Percentiles rank a stretch among this genome's conserved stretches.
Conservation (phyloP, 2,797 vertebrate genomes). For the Champsocephalus gunnari region DNA sequence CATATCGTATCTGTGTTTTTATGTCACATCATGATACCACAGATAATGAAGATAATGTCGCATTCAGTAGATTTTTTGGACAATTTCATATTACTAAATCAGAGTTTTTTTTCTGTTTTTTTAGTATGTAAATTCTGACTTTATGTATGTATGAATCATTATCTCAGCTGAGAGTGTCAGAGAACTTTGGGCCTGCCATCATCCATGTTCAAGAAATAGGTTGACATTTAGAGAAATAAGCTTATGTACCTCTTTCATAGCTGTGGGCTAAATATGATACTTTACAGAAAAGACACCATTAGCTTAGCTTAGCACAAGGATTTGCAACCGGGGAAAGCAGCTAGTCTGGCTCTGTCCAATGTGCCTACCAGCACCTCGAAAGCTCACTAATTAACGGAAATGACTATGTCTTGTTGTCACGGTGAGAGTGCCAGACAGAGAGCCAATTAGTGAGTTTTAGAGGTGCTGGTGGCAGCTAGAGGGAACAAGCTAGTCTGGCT, state of each 20-base stretch:
- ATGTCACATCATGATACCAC: slow-evolving; percentile 9
- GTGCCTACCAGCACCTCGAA: not conserved
- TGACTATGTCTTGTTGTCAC: not conserved
- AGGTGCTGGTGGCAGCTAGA: not conserved
- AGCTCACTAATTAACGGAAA: not conserved
- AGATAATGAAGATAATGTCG: not conserved
- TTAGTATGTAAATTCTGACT: no score
- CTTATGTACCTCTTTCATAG: not conserved
- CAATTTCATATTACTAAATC: not conserved
- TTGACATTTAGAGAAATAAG: not conserved
- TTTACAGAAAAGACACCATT: not conserved
- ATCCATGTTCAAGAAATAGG: not conserved
- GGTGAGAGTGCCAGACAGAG: not conserved
- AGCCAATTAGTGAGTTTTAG: not conserved
- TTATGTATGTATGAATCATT: not conserved
- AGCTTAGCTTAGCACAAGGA: not conserved
- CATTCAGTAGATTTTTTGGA: not conserved
- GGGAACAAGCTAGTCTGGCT: not conserved
- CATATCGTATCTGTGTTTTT: slow-evolving; percentile 1
- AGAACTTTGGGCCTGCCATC: not conserved
- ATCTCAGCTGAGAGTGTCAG: not conserved
- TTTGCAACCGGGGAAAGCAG: not conserved
- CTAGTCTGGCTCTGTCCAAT: not conserved
- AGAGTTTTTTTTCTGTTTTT: not conserved
- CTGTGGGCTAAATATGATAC: not conserved